Evolutionary conservation across 2,888 invertebrate genomes (phyloP).

Genomic region (Bibio marci): DNA sequence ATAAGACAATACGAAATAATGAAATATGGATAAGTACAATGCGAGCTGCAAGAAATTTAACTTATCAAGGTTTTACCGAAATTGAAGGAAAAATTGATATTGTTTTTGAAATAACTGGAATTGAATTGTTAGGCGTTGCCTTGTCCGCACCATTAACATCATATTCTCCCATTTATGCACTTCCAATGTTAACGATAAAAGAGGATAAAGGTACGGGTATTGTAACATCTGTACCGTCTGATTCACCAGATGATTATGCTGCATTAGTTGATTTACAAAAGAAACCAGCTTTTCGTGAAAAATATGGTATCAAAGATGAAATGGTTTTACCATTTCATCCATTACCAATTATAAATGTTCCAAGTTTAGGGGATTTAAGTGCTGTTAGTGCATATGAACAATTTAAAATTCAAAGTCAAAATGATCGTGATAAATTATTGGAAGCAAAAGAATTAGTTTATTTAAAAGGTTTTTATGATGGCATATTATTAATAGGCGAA

Average conservation of each 20-base stretch:
- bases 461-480: constrained; percentile 89
- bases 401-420: constrained; percentile 94
- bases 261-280: constrained; percentile 90
- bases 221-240: constrained; percentile 95
- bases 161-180: constrained; percentile 71
- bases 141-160: constrained; percentile 70
- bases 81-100: constrained; percentile 62
- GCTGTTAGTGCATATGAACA: constrained; percentile 73
- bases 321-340: constrained; percentile 46
- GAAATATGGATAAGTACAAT: constrained; percentile 78
- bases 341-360: constrained; percentile 81
- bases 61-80: constrained; percentile 79
- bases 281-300: constrained; percentile 81
- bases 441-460: constrained; percentile 96
- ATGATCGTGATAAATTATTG: constrained; percentile 81
- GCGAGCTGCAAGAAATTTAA: constrained; percentile 87
- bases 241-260: constrained; percentile 97
- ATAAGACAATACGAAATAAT: constrained; percentile 44
- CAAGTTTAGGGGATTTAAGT: constrained; percentile 70
- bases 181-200: constrained; percentile 96
- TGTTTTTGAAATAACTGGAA: constrained; percentile 49
- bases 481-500: constrained; percentile 75
- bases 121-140: constrained; percentile 65
- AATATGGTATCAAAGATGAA: constrained; percentile 56
- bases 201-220: constrained; percentile 97